Evolutionary conservation across 2,113 vertebrate species (phyloP), one percentile per base, ranked within the genome.

Genomic region (Silurus meridionalis): DNA sequence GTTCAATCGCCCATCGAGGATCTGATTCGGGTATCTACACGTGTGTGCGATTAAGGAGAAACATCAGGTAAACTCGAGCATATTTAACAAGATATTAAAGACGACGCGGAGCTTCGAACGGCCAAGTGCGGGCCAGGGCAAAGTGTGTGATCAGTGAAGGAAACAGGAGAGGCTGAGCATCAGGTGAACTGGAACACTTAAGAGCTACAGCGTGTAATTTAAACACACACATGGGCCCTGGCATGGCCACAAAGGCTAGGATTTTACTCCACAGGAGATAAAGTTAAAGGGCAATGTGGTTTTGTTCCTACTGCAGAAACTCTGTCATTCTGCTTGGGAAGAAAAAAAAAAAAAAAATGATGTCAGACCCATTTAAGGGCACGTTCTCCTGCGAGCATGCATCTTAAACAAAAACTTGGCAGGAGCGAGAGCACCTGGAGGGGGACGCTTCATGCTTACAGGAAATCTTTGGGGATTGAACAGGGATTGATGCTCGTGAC

Each of bases 1-100:
- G 48, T 75, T 88, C 92, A 93, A 95, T 95, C 94, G 55, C 17
- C 53, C 63, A 87, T 85, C 69, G 86, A 57, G 83, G 87, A 92
- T 94, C 93, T 91, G 10, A 9, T 81, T 21, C 69, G 23, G 84
- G 46, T 85, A 60, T 85, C 57, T 75, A 61, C 69, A 85, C 89
- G 78, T 88, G 85, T 19, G 25, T n/a, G 81, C 86, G 88, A 90
- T 94, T 91, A 91, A 66, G 79, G 80, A 60, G 83, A 88, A 37
- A 90, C 53, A 80, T 80, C 85, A 86, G 88, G 88, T 83, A 85
- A 37, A 86, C 55, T 58, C 3, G 23, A 52, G 58, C 81, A 90
- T 80, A 87, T 90, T 83, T 87, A 85, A 87, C 60, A 82, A 89
- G 85, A 67, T 87, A 83, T 89, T 85, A 87, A 83, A 82, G 82